phyloP scores from a whole-genome alignment of 2,888 invertebrate species.

The Napeogenes inachia region DNA sequence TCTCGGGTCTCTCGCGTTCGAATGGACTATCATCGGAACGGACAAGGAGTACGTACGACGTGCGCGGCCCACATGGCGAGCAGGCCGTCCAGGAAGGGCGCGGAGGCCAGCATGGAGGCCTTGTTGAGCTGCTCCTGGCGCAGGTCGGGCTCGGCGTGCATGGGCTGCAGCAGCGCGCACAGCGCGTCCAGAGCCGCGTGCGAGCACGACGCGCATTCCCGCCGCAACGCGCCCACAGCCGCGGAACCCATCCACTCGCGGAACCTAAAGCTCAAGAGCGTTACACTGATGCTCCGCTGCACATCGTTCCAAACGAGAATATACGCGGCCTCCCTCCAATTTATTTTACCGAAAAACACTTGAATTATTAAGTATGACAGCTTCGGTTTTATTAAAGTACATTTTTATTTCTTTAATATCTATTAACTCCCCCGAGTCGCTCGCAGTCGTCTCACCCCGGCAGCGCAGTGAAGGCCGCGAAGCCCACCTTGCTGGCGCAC shows the following conservation, averaged over 20 bases:
- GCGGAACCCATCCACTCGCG: slow-evolving; percentile 96
- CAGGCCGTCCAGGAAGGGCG: slow-evolving; percentile 93
- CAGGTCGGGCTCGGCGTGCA: slow-evolving; percentile 97
- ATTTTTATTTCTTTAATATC: too few relatives aligned
- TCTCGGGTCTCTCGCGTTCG: too few relatives aligned
- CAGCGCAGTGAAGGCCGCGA: slow-evolving; percentile 94
- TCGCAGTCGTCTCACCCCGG: slow-evolving; percentile 79
- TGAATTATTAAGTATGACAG: too few relatives aligned
- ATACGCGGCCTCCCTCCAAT: not conserved
- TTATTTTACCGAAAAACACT: too few relatives aligned
- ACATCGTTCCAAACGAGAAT: too few relatives aligned
- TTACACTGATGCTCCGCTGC: too few relatives aligned
- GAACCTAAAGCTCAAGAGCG: slow-evolving; percentile 77
- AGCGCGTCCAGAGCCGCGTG: slow-evolving; percentile 98
- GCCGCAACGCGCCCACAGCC: slow-evolving; percentile 93
- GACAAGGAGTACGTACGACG: slow-evolving; percentile 81
- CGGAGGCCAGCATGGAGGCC: slow-evolving; percentile 93
- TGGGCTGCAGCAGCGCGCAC: slow-evolving; percentile 98
- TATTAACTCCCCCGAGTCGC: too few relatives aligned
- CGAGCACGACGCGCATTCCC: slow-evolving; percentile 93
- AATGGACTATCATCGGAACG: too few relatives aligned
- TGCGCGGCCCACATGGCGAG: slow-evolving; percentile 96
- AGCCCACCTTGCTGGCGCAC: slow-evolving; percentile 98
- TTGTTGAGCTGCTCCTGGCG: slow-evolving; percentile 99
- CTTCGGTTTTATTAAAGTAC: too few relatives aligned